phyloP scores from a whole-genome alignment of 2,888 invertebrate species.

The Cephus pygmeus region DNA sequence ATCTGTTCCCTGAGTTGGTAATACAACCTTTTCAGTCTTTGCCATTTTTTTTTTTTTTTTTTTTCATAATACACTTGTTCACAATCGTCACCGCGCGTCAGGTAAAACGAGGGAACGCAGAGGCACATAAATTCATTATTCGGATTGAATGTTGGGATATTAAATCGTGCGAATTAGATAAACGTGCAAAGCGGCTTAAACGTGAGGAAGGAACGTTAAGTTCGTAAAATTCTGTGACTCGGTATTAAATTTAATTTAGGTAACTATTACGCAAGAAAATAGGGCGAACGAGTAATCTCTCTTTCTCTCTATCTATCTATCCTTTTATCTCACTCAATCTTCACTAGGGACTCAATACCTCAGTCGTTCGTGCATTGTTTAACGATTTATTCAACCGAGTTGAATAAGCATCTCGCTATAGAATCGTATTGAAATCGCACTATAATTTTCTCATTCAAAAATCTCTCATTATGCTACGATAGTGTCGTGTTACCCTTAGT shows the following conservation, averaged over 20 bases:
- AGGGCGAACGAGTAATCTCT: neutral
- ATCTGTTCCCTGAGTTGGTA: constrained; percentile 61
- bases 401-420: neutral
- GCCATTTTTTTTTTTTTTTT: constrained; percentile 37
- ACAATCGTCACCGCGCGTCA: constrained; percentile 40
- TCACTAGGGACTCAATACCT: neutral
- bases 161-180: neutral
- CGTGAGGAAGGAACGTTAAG: neutral
- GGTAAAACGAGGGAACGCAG: constrained; percentile 30
- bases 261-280: neutral
- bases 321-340: neutral
- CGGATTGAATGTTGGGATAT: neutral
- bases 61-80: constrained; percentile 28
- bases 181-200: neutral
- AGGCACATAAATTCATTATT: neutral
- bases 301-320: neutral
- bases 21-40: constrained; percentile 62
- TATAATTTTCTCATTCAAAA: neutral
- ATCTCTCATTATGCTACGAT: neutral
- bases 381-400: neutral
- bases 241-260: neutral
- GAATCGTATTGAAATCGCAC: neutral
- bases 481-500: neutral
- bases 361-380: neutral
- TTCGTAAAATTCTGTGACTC: neutral